phyloP scores from a whole-genome alignment of 1,140 invertebrate genomes.

The Drosophila rufa region DNA sequence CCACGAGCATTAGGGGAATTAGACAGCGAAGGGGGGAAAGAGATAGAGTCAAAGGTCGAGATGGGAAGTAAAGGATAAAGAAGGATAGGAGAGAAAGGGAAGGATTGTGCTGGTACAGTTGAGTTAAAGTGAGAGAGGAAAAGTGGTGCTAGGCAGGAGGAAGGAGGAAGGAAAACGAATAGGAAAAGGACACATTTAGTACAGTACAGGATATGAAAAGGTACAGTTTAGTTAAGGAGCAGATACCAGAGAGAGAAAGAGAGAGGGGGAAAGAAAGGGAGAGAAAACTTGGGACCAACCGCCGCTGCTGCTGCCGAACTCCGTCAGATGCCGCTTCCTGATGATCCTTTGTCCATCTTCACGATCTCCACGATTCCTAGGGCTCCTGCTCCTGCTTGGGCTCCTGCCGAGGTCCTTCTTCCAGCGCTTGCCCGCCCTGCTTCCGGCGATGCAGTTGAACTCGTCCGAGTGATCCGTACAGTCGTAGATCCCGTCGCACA shows the following conservation, averaged over 20 bases:
- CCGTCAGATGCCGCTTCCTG: constrained; percentile 43
- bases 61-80: neutral
- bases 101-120: constrained; percentile 12
- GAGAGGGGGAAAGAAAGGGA: neutral
- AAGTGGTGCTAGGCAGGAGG: neutral
- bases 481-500: constrained; percentile 90
- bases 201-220: neutral
- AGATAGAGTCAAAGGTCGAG: neutral
- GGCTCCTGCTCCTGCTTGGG: neutral
- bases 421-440: constrained; percentile 50
- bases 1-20: constrained; percentile 24
- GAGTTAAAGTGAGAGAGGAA: constrained; percentile 1
- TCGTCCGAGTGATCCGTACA: constrained; percentile 91
- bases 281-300: constrained; percentile 64
- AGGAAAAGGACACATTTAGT: neutral
- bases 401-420: constrained; percentile 49
- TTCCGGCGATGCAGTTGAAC: constrained; percentile 86
- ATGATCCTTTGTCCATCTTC: constrained; percentile 2
- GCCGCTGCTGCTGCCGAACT: constrained; percentile 41
- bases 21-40: neutral
- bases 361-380: constrained; percentile 1
- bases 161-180: no score
- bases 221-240: constrained; percentile 12
- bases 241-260: constrained; percentile 15
- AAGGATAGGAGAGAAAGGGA: neutral